phyloP scores from a whole-genome alignment of 2,113 vertebrate genomes.

The Proterorhinus semilunaris region DNA sequence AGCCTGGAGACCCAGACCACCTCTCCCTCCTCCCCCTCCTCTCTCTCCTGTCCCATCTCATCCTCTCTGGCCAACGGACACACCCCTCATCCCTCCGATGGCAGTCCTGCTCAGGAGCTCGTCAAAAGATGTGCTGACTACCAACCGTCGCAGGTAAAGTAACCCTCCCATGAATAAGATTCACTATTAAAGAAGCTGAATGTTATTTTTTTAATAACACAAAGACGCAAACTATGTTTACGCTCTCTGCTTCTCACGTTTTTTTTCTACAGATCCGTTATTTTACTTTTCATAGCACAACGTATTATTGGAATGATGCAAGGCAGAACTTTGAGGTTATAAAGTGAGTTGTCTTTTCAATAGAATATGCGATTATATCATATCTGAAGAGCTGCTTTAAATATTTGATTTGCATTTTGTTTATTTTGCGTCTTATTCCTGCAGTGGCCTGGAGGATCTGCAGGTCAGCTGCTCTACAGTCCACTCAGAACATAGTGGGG shows the following conservation, averaged over 20 bases:
- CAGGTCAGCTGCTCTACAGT: slow-evolving; percentile 85
- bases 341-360: slow-evolving; percentile 77
- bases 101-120: slow-evolving; percentile 75
- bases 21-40: slow-evolving; percentile 83
- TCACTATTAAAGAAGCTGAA: too few relatives aligned
- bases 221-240: neutral
- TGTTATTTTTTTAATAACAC: too few relatives aligned
- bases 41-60: slow-evolving; percentile 65
- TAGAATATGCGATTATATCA: neutral
- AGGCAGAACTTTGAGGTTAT: slow-evolving; percentile 87
- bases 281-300: slow-evolving; percentile 95
- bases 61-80: slow-evolving; percentile 77
- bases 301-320: slow-evolving; percentile 92
- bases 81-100: slow-evolving; percentile 69
- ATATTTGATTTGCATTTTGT: neutral
- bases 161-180: neutral
- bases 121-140: slow-evolving; percentile 74
- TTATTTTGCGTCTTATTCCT: neutral
- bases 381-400: neutral
- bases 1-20: slow-evolving; percentile 76
- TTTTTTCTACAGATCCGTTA: slow-evolving; percentile 86
- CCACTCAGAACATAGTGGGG: slow-evolving; percentile 86
- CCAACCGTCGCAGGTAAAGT: slow-evolving; percentile 70
- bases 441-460: slow-evolving; percentile 88
- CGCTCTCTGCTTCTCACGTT: neutral